phyloP scores from a whole-genome alignment of 2,888 invertebrate genomes.

The Pammene aurita region DNA sequence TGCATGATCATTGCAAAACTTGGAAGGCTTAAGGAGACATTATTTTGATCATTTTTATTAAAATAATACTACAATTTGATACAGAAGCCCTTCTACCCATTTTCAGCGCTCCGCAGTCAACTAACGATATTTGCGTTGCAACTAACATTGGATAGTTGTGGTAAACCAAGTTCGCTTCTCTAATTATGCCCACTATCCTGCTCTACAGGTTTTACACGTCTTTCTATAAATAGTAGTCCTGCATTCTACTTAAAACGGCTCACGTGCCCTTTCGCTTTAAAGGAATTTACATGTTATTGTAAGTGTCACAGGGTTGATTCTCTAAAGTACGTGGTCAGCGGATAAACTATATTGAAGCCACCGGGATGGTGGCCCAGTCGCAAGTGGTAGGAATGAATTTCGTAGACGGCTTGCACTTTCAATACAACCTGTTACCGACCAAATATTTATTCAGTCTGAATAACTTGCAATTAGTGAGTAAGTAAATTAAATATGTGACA shows the following conservation, averaged over 20 bases:
- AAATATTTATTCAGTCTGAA: conserved; percentile 39
- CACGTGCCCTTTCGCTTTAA: conserved; percentile 40
- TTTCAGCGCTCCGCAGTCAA: conserved; percentile 9
- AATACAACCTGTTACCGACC: conserved; percentile 50
- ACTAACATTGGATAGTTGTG: conserved; percentile 55
- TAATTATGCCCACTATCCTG: conserved; percentile 69
- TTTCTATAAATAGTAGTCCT: conserved; percentile 72
- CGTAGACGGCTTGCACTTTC: conserved; percentile 78
- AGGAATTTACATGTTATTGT: conserved; percentile 48
- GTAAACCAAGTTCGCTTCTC: conserved; percentile 66
- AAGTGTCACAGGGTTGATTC: conserved; percentile 46
- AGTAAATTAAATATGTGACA: conserved; percentile 24
- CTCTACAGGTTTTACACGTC: conserved; percentile 74
- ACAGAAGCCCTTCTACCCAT: conserved; percentile 12
- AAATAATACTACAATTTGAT: not conserved
- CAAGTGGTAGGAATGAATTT: conserved; percentile 72
- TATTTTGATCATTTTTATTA: no score
- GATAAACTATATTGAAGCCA: conserved; percentile 45
- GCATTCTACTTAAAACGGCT: conserved; percentile 48
- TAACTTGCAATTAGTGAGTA: conserved; percentile 33
- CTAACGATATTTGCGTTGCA: conserved; percentile 29
- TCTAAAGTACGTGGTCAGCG: conserved; percentile 40
- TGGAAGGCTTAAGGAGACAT: no score
- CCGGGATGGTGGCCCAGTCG: conserved; percentile 70
- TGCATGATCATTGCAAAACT: no score